A percentile compares a stretch with the other conserved stretches of the same genome.
phyloP scores from a whole-genome alignment of 2,113 vertebrate genomes.

The Gulo gulo region DNA sequence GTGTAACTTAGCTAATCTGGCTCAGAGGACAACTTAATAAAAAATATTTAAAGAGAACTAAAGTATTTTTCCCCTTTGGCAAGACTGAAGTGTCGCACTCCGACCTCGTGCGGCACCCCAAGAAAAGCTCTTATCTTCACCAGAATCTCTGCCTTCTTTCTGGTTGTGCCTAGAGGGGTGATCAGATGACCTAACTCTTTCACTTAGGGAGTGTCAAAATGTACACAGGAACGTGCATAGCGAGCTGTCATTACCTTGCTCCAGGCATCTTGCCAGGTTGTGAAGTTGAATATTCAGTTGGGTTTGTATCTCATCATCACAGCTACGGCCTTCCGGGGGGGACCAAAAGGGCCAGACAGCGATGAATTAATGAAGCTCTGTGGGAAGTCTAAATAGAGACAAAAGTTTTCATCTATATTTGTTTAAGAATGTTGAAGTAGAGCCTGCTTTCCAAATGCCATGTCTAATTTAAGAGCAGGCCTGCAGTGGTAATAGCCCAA shows the following conservation, averaged over 20 bases:
- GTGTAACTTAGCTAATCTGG: not conserved
- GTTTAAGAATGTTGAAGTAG: conserved; percentile 73
- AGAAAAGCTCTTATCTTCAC: not conserved
- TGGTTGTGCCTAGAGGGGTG: not conserved
- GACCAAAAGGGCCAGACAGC: conserved; percentile 58
- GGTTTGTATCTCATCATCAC: conserved; percentile 67
- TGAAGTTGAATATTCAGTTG: conserved; percentile 70
- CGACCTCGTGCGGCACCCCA: not conserved
- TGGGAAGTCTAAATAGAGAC: conserved; percentile 75
- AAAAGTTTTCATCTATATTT: conserved; percentile 79
- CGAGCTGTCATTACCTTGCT: conserved; percentile 49
- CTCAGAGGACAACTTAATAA: not conserved
- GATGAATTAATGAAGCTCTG: conserved; percentile 76
- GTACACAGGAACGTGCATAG: conserved; percentile 40
- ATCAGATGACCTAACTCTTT: conserved; percentile 22
- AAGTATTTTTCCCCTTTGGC: not conserved
- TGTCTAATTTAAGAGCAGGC: conserved; percentile 70
- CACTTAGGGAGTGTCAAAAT: conserved; percentile 61
- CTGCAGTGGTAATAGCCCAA: conserved; percentile 52
- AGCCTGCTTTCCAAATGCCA: conserved; percentile 72
- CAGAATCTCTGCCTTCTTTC: conserved; percentile 5
- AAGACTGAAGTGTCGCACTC: not conserved
- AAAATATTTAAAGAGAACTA: not conserved
- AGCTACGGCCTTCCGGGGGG: conserved; percentile 58
- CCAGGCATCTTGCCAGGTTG: conserved; percentile 59